Conservation (phyloP, 2,797 vertebrate species). For the Atherinosoma microstoma region DNA sequence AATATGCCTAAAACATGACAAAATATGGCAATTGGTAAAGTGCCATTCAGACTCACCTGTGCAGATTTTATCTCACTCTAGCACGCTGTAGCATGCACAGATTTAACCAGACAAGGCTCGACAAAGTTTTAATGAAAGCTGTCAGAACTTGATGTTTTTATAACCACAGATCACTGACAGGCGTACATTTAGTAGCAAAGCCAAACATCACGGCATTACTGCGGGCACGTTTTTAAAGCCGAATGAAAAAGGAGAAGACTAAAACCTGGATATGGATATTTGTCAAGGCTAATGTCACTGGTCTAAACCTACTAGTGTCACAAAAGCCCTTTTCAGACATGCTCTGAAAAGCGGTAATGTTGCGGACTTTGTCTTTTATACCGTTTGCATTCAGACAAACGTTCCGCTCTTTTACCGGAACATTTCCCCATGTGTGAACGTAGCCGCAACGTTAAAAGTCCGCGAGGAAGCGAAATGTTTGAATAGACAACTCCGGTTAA, state of each 20-base stretch:
- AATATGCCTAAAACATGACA: slow-evolving; percentile 53
- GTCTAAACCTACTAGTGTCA: too few relatives aligned
- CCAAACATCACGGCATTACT: not conserved
- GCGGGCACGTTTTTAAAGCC: not conserved
- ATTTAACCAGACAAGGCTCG: not conserved
- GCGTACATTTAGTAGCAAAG: not conserved
- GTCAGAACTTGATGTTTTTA: slow-evolving; percentile 1
- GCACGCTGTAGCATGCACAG: not conserved
- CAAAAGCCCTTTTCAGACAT: too few relatives aligned
- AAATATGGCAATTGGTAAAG: slow-evolving; percentile 37
- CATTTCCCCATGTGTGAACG: too few relatives aligned
- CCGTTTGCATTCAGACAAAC: too few relatives aligned
- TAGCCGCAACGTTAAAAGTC: too few relatives aligned
- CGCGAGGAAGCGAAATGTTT: too few relatives aligned
- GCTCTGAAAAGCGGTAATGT: too few relatives aligned
- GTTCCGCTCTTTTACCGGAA: too few relatives aligned
- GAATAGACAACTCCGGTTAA: too few relatives aligned
- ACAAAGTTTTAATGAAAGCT: slow-evolving; percentile 2
- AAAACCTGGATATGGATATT: not conserved
- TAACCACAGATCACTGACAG: not conserved
- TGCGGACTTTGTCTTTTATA: too few relatives aligned
- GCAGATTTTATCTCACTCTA: slow-evolving; percentile 7
- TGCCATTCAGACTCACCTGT: slow-evolving; percentile 16
- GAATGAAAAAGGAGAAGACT: not conserved
- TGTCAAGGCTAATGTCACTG: not conserved